phyloP scores from a whole-genome alignment of 1,140 invertebrate species.

The Leptinotarsa undecemlineata region DNA sequence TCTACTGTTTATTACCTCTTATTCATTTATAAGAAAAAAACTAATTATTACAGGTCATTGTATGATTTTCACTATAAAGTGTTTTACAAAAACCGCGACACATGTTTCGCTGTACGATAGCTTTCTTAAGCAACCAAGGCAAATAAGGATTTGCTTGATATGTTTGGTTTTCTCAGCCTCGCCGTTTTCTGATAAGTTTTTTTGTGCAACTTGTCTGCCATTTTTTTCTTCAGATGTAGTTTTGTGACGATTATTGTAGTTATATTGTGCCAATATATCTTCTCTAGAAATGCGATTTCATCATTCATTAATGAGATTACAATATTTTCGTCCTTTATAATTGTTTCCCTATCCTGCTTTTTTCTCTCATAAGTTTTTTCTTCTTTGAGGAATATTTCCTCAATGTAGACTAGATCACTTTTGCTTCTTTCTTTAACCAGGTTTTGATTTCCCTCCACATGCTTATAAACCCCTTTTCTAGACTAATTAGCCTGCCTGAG shows the following conservation, averaged over 20 bases:
- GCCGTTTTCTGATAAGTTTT: neutral
- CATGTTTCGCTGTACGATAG: too few relatives aligned
- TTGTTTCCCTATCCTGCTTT: neutral
- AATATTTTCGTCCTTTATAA: slow-evolving; percentile 3
- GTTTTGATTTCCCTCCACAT: neutral
- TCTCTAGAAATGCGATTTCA: neutral
- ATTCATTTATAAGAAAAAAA: neutral
- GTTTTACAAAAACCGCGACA: too few relatives aligned
- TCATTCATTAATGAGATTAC: slow-evolving; percentile 13
- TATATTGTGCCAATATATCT: slow-evolving; percentile 9
- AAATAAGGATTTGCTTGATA: neutral
- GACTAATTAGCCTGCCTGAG: neutral
- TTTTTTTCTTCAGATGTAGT: slow-evolving; percentile 9
- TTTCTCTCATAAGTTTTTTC: slow-evolving; percentile 6
- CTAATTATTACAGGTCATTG: too few relatives aligned
- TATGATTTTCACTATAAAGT: too few relatives aligned
- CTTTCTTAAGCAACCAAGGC: too few relatives aligned
- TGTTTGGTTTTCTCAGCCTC: slow-evolving; percentile 4
- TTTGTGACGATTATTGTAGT: neutral
- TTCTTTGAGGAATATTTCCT: slow-evolving; percentile 14
- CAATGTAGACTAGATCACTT: neutral
- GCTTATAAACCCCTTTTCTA: neutral
- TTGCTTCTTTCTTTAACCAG: neutral
- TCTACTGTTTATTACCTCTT: slow-evolving; percentile 1
- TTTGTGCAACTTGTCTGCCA: neutral